Evolutionary conservation across 2,888 invertebrate genomes (phyloP), one percentile per base, ranked within the genome.

Genomic region (Nomada ferruginata): DNA sequence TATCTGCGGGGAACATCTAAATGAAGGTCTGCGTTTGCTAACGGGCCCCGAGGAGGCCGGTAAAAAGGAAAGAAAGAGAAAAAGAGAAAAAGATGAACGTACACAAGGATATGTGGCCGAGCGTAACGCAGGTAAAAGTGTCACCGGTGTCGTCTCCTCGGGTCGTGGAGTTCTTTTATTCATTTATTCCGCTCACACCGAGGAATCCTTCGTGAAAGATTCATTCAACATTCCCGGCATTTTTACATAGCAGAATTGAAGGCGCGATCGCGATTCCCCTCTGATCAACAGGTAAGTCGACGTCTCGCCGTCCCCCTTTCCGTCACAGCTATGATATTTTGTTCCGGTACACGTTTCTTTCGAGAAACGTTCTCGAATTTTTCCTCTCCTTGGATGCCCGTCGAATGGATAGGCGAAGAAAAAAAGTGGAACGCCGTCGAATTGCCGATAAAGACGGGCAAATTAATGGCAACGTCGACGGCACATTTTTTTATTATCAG

Each of bases 211-310:
- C 87, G 68, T 89, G 89, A 89, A 89, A 89, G 83, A 89, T 89
- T 89, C 89, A 89, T 89, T 89, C 85, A 73, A 85, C 90, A 89
- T 89, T 89, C 90, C 70, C 82, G 52, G 42, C 83, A 87, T 89
- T 87, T 89, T 83, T 83, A 65, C 83, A 26, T 44, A 57, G 60
- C 57, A 15, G 82, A 86, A 80, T 83, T 64, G 75, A 20, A 74
- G 79, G 71, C 77, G 65, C 76, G 76, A 69, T 65, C 76, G 76
- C 68, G 55, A 57, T 73, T 71, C 71, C 69, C 69, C 78, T 63
- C 64, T 44, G 57, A 72, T 75, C 74, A 20, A 44, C 29, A 20
- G 26, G 5, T 55, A 23, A 4, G 52, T 69, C 68, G 57, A 70
- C 63, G 13, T 47, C 4, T 13, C 36, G 13, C 61, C 63, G 82